These are phyloP conservation scores for Aurelia sp. DNA, from an alignment of 30 jellyfish, hydroid and myxozoan genomes.

Conservation along the genomic window DNA sequence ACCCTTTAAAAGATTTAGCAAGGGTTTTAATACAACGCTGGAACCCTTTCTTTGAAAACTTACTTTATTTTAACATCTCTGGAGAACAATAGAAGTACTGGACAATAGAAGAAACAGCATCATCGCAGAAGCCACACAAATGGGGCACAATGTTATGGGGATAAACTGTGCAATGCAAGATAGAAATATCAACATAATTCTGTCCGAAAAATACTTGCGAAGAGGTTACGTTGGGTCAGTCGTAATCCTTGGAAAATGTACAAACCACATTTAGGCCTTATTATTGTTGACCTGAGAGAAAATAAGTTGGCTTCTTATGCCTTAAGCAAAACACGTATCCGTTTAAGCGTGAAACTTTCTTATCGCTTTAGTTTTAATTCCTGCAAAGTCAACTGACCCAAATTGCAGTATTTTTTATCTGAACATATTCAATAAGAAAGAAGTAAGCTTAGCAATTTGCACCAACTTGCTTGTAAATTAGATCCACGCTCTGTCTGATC, in stretches of 20 bases:
- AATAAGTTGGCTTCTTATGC: slow-evolving; percentile 1
- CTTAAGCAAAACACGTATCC: slow-evolving; percentile 30
- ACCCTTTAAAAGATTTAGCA: too few species aligned
- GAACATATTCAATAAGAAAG: neutral
- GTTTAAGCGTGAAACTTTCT: slow-evolving; percentile 24
- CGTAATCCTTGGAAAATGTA: neutral
- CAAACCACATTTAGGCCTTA: slow-evolving; percentile 19
- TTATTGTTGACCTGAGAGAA: slow-evolving; percentile 39
- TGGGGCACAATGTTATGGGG: too few species aligned
- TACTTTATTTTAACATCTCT: too few species aligned
- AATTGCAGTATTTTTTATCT: slow-evolving; percentile 10
- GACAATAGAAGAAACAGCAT: too few species aligned
- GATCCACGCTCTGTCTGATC: slow-evolving; percentile 9
- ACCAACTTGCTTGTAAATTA: neutral
- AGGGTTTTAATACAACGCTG: too few species aligned
- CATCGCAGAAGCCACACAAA: too few species aligned
- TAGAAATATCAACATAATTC: too few species aligned
- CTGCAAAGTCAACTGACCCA: slow-evolving; percentile 64
- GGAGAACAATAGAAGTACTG: too few species aligned
- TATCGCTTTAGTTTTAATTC: slow-evolving; percentile 29
- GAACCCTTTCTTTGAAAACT: too few species aligned
- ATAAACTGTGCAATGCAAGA: too few species aligned
- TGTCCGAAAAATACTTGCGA: too few species aligned
- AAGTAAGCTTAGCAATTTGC: slow-evolving; percentile 21
- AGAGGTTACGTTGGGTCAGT: too few species aligned